Evolutionary conservation across 2,113 vertebrate genomes (phyloP).

Genomic region (Megaptera novaeangliae): DNA sequence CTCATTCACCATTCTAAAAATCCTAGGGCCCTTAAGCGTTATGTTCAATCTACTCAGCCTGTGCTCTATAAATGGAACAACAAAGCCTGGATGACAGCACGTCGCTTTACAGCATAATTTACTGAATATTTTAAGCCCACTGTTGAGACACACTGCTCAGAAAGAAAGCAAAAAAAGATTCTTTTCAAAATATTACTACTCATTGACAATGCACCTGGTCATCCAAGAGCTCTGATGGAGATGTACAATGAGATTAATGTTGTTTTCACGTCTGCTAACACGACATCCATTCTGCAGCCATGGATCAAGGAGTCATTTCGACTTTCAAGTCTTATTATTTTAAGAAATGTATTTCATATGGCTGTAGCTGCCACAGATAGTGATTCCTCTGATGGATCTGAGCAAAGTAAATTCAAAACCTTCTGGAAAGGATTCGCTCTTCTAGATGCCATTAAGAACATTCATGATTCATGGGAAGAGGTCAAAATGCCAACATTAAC

Average conservation of each 20-base stretch:
- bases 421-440: not conserved
- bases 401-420: not conserved
- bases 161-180: not conserved
- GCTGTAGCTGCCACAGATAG: not conserved
- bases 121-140: not conserved
- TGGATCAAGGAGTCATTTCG: not conserved
- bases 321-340: not conserved
- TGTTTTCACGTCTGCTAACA: not conserved
- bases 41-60: too few relatives aligned
- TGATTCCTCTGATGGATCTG: not conserved
- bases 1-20: too few relatives aligned
- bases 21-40: too few relatives aligned
- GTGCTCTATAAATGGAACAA: too few relatives aligned
- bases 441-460: not conserved
- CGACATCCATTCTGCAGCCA: not conserved
- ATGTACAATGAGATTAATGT: not conserved
- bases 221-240: not conserved
- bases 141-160: not conserved
- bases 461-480: not conserved
- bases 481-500: not conserved
- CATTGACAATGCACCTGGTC: not conserved
- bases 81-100: too few relatives aligned
- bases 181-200: not conserved
- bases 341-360: not conserved
- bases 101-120: not conserved